Evolutionary conservation across 2,797 vertebrate species (phyloP).

Genomic region (Coccyzus lansbergi): DNA sequence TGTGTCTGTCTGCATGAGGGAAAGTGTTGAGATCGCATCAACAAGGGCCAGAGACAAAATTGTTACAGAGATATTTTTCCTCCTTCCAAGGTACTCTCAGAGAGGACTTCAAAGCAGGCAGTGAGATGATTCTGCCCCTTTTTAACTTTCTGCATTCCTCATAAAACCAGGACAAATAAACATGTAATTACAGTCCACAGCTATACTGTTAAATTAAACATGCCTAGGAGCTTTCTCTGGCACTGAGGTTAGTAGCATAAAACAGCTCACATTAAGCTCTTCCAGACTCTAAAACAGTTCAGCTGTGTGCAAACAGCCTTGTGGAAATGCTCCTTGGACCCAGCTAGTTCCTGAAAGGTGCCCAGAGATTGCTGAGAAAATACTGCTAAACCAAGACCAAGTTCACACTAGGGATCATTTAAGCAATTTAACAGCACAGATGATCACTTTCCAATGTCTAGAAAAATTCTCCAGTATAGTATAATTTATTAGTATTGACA

Average conservation of each 20-base stretch:
- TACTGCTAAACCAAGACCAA: neutral
- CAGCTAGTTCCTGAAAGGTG: neutral
- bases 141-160: neutral
- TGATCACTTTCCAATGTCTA: neutral
- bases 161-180: neutral
- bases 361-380: neutral
- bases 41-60: neutral
- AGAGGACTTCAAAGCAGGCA: neutral
- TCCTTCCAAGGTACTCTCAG: neutral
- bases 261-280: neutral
- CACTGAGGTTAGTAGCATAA: neutral
- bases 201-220: neutral
- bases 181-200: neutral
- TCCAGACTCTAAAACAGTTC: neutral
- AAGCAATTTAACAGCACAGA: neutral
- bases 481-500: slow-evolving; percentile 21
- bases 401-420: neutral
- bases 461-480: neutral
- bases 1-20: neutral
- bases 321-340: neutral
- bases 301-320: neutral
- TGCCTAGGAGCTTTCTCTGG: neutral
- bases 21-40: neutral
- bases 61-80: neutral
- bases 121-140: neutral